Percentiles rank a stretch among this genome's conserved stretches.
Conservation (phyloP, 2,888 invertebrate species). For the Epirrita christyi region DNA sequence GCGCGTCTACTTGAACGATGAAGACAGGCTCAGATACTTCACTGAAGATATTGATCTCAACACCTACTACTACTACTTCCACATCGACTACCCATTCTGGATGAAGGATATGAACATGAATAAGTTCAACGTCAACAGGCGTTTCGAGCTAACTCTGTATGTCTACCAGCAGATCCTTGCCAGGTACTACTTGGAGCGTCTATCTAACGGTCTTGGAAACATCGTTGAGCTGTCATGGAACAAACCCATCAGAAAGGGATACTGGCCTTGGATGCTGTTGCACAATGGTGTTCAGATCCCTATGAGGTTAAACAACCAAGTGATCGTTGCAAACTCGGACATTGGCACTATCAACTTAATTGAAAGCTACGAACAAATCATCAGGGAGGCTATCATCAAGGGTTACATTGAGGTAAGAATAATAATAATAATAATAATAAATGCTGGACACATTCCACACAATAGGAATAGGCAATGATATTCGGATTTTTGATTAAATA, state of each 20-base stretch:
- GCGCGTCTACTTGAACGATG: slow-evolving; percentile 78
- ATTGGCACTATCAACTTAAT: slow-evolving; percentile 56
- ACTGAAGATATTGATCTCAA: slow-evolving; percentile 88
- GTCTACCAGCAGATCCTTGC: slow-evolving; percentile 88
- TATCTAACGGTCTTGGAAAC: slow-evolving; percentile 77
- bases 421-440: too few relatives aligned
- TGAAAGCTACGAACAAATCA: slow-evolving; percentile 79
- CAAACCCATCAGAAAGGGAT: slow-evolving; percentile 75
- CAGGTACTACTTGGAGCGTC: slow-evolving; percentile 82
- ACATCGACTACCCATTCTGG: slow-evolving; percentile 86
- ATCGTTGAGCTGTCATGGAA: slow-evolving; percentile 74
- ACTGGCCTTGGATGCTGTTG: slow-evolving; percentile 83
- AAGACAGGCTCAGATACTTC: slow-evolving; percentile 86
- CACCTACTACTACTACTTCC: slow-evolving; percentile 86
- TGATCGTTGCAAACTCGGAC: slow-evolving; percentile 59
- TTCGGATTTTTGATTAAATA: background rate
- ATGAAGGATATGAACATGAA: slow-evolving; percentile 75
- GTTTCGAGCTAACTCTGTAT: slow-evolving; percentile 84
- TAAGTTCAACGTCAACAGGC: slow-evolving; percentile 63
- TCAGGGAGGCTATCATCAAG: slow-evolving; percentile 83
- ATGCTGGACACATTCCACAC: too few relatives aligned
- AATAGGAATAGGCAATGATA: background rate
- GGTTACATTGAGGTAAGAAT: slow-evolving; percentile 70
- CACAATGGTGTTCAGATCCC: slow-evolving; percentile 84
- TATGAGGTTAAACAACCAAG: slow-evolving; percentile 75